Evolutionary conservation across 1,140 invertebrate species (phyloP).

Genomic region (Neodiprion pinetum): DNA sequence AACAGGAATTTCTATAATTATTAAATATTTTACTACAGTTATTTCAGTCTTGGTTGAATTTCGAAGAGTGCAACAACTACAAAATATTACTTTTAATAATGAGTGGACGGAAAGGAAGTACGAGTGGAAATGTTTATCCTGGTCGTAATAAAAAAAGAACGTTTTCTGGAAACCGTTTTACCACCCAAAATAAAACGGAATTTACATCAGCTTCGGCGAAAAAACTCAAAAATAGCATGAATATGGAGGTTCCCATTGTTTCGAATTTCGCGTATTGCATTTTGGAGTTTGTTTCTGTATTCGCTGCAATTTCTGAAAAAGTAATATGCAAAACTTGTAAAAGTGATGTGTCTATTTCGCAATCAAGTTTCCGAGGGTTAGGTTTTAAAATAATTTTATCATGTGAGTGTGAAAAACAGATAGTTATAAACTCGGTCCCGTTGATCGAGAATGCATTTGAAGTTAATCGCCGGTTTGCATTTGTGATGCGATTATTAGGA

Average conservation of each 20-base stretch:
- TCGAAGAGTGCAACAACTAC: slow-evolving; percentile 4
- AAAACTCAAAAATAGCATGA: slow-evolving; percentile 4
- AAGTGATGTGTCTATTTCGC: slow-evolving; percentile 4
- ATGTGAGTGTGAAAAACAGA: not conserved
- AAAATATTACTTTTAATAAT: not conserved
- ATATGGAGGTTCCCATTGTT: not conserved
- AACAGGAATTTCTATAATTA: not conserved
- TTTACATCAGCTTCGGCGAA: not conserved
- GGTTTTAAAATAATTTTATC: not conserved
- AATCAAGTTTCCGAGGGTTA: not conserved
- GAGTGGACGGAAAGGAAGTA: slow-evolving; percentile 1
- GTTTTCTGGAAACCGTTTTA: slow-evolving; percentile 1
- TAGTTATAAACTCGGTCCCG: not conserved
- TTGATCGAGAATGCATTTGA: slow-evolving; percentile 12
- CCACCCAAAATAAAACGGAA: not conserved
- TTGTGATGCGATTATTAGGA: slow-evolving; percentile 17
- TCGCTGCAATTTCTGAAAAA: not conserved
- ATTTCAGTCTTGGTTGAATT: not conserved
- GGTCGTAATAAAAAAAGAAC: slow-evolving; percentile 2
- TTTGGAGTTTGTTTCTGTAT: not conserved
- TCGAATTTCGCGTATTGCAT: not conserved
- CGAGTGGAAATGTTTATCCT: not conserved
- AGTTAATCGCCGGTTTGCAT: slow-evolving; percentile 11
- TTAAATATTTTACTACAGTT: not conserved
- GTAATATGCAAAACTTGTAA: not conserved